These are phyloP conservation scores for Tichodroma muraria DNA, from an alignment of 2,113 vertebrate genomes.

Conservation along the genomic window DNA sequence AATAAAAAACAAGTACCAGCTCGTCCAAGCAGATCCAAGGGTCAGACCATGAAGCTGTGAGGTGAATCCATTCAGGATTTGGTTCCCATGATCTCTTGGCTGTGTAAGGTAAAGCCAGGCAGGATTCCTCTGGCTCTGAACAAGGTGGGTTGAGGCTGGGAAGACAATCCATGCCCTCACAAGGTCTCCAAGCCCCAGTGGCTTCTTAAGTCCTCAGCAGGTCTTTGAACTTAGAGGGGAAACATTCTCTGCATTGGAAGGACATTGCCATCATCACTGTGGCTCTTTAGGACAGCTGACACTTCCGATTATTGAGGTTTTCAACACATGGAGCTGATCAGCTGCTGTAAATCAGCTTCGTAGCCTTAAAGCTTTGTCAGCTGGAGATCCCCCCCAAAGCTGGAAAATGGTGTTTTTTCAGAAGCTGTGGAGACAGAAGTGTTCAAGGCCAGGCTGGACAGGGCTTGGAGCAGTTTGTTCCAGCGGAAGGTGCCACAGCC, in stretches of 20 bases:
- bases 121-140: not conserved
- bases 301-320: not conserved
- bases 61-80: not conserved
- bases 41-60: not conserved
- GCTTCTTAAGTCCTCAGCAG: not conserved
- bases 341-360: not conserved
- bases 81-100: not conserved
- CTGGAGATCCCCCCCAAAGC: not conserved
- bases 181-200: not conserved
- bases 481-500: not conserved
- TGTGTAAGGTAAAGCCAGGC: not conserved
- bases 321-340: not conserved
- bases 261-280: accelerated
- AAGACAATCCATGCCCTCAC: not conserved
- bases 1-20: not conserved
- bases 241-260: not conserved
- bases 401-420: not conserved
- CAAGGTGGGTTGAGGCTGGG: not conserved
- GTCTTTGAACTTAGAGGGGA: not conserved
- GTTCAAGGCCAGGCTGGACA: not conserved
- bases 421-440: not conserved
- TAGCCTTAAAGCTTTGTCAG: not conserved
- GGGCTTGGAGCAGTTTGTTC: not conserved
- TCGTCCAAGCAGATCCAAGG: not conserved
- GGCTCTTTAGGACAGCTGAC: not conserved